Evolutionary conservation across 2,888 invertebrate species (phyloP).

Genomic region (Ecdyonurus torrentis): DNA sequence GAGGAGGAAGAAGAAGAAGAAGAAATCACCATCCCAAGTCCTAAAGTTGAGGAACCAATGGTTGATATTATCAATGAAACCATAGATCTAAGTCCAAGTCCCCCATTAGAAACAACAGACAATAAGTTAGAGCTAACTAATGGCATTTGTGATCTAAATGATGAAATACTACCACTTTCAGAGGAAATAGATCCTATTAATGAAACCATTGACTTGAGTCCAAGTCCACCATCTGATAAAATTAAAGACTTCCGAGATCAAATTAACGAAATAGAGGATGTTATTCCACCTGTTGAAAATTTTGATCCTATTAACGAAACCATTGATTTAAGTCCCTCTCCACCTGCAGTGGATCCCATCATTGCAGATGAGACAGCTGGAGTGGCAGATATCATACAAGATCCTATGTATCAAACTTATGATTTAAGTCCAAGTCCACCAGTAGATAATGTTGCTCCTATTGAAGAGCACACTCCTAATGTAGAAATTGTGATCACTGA

Average conservation of each 20-base stretch:
- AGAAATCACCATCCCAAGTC: background rate
- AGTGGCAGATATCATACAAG: background rate
- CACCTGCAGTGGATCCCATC: background rate
- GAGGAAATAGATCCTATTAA: background rate
- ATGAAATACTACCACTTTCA: background rate
- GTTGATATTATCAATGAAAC: background rate
- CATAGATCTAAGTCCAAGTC: background rate
- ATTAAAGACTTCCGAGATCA: background rate
- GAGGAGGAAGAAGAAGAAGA: background rate
- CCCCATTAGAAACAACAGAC: background rate
- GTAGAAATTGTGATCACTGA: background rate
- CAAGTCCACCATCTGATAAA: background rate
- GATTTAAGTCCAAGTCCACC: background rate
- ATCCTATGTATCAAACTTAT: background rate
- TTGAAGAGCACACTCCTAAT: background rate
- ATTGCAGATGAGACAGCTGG: background rate
- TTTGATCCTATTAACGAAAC: background rate
- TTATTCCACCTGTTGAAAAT: background rate
- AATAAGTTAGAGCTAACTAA: background rate
- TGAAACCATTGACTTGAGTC: background rate
- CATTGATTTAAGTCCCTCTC: background rate
- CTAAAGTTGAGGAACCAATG: background rate
- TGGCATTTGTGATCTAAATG: background rate
- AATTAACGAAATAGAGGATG: background rate
- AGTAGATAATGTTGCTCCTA: background rate